These are phyloP conservation scores for Saturnia japonica DNA, from an alignment of 2,888 invertebrate species.

Conservation along the genomic window DNA sequence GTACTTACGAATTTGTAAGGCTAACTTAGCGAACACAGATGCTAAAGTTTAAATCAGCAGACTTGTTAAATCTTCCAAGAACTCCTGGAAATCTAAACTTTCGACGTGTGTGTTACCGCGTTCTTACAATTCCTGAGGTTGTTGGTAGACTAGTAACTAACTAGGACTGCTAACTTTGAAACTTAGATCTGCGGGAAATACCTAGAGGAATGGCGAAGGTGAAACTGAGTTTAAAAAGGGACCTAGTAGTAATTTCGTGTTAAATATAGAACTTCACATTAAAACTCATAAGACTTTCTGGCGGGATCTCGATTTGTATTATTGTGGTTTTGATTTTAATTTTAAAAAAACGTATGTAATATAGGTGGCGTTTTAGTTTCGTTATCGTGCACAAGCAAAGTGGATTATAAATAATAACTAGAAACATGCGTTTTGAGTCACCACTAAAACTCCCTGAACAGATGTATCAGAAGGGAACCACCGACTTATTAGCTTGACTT, in stretches of 20 bases:
- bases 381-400: no score
- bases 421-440: no score
- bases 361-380: no score
- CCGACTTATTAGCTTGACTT: no score
- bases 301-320: no score
- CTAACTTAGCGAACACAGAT: background rate
- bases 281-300: no score
- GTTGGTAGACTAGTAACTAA: background rate
- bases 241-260: background rate
- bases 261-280: no score
- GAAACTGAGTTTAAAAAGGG: background rate
- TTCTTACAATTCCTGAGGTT: conserved; percentile 3
- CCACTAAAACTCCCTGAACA: no score
- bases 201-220: background rate
- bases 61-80: background rate
- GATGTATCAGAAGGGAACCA: no score
- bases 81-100: background rate
- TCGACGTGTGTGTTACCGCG: background rate
- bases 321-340: no score
- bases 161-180: background rate
- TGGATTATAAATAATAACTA: no score
- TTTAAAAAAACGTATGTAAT: no score
- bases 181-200: background rate
- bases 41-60: conserved; percentile 2
- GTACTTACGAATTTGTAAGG: conserved; percentile 2